A percentile compares a stretch with the other conserved stretches of the same genome.
Evolutionary conservation across 2,113 vertebrate species (phyloP).

Genomic region (Triplophysa siluroides): DNA sequence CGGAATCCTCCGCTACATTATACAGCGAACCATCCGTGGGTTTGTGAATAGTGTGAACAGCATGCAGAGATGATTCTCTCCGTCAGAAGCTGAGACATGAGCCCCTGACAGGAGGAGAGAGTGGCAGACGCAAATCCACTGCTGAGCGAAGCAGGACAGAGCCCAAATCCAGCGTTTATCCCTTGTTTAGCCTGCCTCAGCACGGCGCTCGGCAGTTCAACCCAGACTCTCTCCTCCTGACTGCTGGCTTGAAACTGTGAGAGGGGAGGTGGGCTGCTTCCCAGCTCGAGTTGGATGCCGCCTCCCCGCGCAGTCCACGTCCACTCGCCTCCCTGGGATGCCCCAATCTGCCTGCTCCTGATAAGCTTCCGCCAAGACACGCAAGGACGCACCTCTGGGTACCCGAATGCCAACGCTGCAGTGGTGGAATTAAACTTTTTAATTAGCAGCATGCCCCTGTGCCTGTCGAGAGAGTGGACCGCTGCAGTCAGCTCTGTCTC

Average conservation of each 20-base stretch:
- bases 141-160: slow-evolving; percentile 57
- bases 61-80: slow-evolving; percentile 32
- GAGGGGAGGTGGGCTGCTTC: slow-evolving; percentile 61
- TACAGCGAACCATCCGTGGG: slow-evolving; percentile 10
- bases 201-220: slow-evolving; percentile 59
- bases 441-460: slow-evolving; percentile 69
- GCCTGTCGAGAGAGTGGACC: slow-evolving; percentile 64
- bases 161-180: slow-evolving; percentile 71
- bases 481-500: slow-evolving; percentile 61
- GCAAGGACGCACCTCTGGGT: slow-evolving; percentile 71
- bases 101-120: slow-evolving; percentile 53
- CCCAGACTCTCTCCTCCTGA: slow-evolving; percentile 63
- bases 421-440: slow-evolving; percentile 78
- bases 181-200: slow-evolving; percentile 68
- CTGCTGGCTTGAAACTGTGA: slow-evolving; percentile 59
- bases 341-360: slow-evolving; percentile 69
- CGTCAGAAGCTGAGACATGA: slow-evolving; percentile 39
- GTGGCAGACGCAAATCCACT: slow-evolving; percentile 61
- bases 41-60: slow-evolving; percentile 42
- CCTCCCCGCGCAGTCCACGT: slow-evolving; percentile 56
- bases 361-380: slow-evolving; percentile 74
- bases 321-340: slow-evolving; percentile 53
- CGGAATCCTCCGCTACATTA: not conserved
- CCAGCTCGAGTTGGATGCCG: slow-evolving; percentile 63
- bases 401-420: slow-evolving; percentile 63